Conservation (phyloP, 2,888 invertebrate genomes). For the Drosophila yooni region DNA sequence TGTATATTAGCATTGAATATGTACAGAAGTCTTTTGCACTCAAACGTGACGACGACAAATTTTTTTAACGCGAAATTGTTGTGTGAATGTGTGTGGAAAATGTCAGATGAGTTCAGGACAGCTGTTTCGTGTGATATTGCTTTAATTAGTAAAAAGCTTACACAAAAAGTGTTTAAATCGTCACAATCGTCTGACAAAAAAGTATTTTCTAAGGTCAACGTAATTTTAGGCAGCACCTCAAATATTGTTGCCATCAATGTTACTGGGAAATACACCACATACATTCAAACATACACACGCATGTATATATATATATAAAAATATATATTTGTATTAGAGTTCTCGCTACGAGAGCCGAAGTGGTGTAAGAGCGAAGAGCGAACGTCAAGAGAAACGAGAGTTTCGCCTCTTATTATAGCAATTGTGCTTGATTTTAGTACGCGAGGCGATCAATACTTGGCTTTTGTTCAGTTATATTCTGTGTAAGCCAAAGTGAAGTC, state of each 20-base stretch:
- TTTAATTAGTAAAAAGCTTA: neutral
- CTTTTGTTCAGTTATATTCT: constrained; percentile 58
- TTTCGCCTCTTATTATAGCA: constrained; percentile 23
- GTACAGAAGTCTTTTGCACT: neutral
- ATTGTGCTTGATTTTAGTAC: constrained; percentile 26
- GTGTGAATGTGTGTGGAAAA: constrained; percentile 48
- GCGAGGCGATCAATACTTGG: constrained; percentile 35
- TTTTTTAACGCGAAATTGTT: neutral
- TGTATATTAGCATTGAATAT: neutral
- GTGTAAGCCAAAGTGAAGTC: constrained; percentile 36
- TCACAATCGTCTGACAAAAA: neutral
- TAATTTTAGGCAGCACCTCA: neutral
- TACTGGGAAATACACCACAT: neutral
- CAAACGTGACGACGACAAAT: neutral
- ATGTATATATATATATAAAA: neutral
- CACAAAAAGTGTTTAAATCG: neutral
- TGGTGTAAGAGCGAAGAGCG: constrained; percentile 18
- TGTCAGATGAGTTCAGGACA: constrained; percentile 1
- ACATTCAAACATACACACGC: neutral
- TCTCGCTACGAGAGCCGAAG: neutral
- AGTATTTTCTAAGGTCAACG: constrained; percentile 3
- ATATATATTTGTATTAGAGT: neutral
- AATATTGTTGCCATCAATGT: constrained; percentile 4
- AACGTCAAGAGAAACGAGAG: constrained; percentile 30
- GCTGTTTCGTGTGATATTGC: neutral